Percentiles rank a stretch among this genome's conserved stretches.
phyloP scores from a whole-genome alignment of 2,113 vertebrate genomes.

The Dolichotis patagonum region DNA sequence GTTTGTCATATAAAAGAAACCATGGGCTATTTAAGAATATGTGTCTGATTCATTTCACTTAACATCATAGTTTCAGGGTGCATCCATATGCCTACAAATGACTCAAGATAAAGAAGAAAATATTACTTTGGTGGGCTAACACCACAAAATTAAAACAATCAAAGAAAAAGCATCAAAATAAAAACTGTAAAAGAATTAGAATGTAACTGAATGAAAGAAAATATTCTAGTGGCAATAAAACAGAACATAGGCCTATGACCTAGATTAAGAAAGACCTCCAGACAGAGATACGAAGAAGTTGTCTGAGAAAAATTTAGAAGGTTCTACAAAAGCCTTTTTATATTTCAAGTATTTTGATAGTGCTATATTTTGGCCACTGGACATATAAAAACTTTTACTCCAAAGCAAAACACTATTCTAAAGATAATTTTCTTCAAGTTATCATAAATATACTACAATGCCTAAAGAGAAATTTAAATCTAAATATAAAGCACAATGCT shows the following conservation, averaged over 20 bases:
- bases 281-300: neutral
- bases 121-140: neutral
- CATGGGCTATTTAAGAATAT: neutral
- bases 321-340: neutral
- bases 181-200: neutral
- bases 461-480: neutral
- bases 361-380: neutral
- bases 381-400: neutral
- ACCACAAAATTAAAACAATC: slow-evolving; percentile 25
- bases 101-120: neutral
- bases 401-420: slow-evolving; percentile 10
- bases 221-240: neutral
- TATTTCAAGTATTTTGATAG: slow-evolving; percentile 18
- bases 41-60: neutral
- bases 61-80: neutral
- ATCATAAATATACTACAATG: neutral
- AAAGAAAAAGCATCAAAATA: slow-evolving; percentile 16
- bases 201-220: neutral
- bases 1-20: neutral
- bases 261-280: neutral
- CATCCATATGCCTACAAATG: neutral
- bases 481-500: slow-evolving; percentile 7
- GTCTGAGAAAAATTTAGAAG: neutral
- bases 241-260: neutral
- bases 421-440: neutral